Evolutionary conservation across 2,797 vertebrate genomes (phyloP), one percentile per base, ranked within the genome.

Genomic region (Chromobotia macracanthus): DNA sequence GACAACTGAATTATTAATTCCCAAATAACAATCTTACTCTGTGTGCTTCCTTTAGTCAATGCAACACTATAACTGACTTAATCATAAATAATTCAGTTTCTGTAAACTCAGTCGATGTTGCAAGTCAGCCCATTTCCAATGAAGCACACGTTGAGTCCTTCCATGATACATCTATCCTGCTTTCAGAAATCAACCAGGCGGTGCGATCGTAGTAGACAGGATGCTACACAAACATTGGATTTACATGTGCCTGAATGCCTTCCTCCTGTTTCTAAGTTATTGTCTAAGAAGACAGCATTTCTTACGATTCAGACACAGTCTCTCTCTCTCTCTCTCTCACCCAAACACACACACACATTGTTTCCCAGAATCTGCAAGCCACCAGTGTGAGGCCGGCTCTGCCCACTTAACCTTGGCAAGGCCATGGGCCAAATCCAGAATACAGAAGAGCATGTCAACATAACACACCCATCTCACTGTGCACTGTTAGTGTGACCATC

Each of bases 1-100:
- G n/a, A 74, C 44, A 21, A 61, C 44, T 85, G 69, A 86, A 85
- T 86, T 83, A 87, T 87, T 85, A 82, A 88, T 83, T 48, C 19
- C 23, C 23, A 82, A 83, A 84, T 70, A 67, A 74, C 76, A 73
- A 64, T 83, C 56, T 63, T 72, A 64, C 69, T 77, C 79, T 65
- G 8, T 63, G n/a, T 68, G 23, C 65, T 38, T 56, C 79, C 50
- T 74, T 73, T 48, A 72, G 75, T 58, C 63, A 23, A 16, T 18
- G 23, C 3, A 35, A 79, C 58, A 77, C 77, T 67, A 80, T 75
- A 73, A 68, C 75, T 31, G 18, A 51, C 31, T 64, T 31, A 16
- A 16, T 55, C 13, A 38, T 70, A 38, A 69, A 55, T 75, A 10
- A 66, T 25, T 75, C 19, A 65, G 4, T 12, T 5, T 35, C 60